Evolutionary conservation across 64 coral and sea anemone genomes (phyloP), one percentile per base, ranked within the genome.

Genomic region (Actinia tenebrosa): DNA sequence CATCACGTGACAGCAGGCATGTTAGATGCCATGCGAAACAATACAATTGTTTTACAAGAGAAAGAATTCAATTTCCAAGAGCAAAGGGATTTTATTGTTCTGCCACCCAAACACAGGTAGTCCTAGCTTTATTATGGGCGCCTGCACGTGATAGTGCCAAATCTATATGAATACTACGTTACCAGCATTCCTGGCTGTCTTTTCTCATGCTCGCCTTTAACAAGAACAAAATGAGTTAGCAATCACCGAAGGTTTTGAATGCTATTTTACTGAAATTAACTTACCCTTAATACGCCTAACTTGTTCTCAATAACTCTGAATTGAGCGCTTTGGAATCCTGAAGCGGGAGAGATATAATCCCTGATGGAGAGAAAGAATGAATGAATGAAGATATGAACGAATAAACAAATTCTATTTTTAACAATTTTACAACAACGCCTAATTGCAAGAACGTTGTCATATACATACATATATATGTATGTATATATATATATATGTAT

Each of bases 241-340:
- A 25, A 43, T 17, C 13, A n/a, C n/a, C 22, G 19, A 1, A 20
- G 22, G 69, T 27, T 75, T 75, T 75, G 3, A 75, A 75, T 14
- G 42, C 10, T 3, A 3, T 43, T 75, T 75, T 75, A 27, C 10
- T 9, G 10, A 75, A 75, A 14, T 9, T 30, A 13, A 78, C 85
- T 71, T 71, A 98, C 96, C 88, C 93, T 94, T 3, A 64, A 64
- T 0, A 99, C 87, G 19, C 97, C 97, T 56, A 99, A 62, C 83
- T 99, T 99, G 80, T 99, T 99, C 78, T 99, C 97, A 10, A 99
- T 81, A 1, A 99, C 77, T 45, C 97, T 89, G 83, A 99, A 99
- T 83, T 99, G 97, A 30, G 89, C 82, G 56, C 97, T 99, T 77
- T 99, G 97, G 47, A 99, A 99, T 83, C 97, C 97, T 46, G 97